Conservation (phyloP, 1,140 invertebrate genomes). For the Babylonia areolata region DNA sequence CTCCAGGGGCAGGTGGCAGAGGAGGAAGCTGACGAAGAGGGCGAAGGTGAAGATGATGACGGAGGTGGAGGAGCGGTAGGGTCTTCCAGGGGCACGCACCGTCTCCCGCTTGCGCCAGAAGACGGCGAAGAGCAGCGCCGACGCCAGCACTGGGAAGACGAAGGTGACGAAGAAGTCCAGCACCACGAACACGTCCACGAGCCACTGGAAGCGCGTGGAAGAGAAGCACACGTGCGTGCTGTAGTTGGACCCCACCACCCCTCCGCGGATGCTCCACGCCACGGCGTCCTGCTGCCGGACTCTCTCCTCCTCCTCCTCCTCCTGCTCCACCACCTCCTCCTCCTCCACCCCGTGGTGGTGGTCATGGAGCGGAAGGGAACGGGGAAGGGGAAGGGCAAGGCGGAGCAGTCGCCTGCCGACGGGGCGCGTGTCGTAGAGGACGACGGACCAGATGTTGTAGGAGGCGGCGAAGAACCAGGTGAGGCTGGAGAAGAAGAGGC, state of each 20-base stretch:
- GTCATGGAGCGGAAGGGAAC: neutral
- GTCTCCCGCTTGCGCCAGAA: constrained; percentile 39
- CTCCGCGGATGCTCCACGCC: neutral
- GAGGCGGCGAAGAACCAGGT: constrained; percentile 65
- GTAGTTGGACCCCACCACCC: constrained; percentile 6
- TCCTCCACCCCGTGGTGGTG: neutral
- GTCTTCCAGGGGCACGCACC: constrained; percentile 44
- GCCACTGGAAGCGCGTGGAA: constrained; percentile 49
- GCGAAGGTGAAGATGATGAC: constrained; percentile 61
- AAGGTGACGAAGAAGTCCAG: constrained; percentile 58
- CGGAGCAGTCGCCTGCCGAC: neutral
- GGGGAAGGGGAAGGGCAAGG: too few species aligned
- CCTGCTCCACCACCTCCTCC: neutral
- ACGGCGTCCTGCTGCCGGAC: neutral
- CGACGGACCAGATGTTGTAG: constrained; percentile 67
- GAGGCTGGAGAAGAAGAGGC: constrained; percentile 63
- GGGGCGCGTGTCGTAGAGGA: constrained; percentile 52
- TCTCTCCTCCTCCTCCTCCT: too few species aligned
- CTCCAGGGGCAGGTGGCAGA: constrained; percentile 56
- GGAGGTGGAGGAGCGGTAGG: constrained; percentile 52
- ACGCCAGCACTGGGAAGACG: constrained; percentile 44
- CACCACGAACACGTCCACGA: constrained; percentile 52
- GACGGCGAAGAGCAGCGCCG: constrained; percentile 35
- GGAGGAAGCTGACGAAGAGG: constrained; percentile 48
- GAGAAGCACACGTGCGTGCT: constrained; percentile 51